These are phyloP conservation scores for Gambelia wislizenii DNA, from an alignment of 2,797 vertebrate genomes.

Conservation along the genomic window DNA sequence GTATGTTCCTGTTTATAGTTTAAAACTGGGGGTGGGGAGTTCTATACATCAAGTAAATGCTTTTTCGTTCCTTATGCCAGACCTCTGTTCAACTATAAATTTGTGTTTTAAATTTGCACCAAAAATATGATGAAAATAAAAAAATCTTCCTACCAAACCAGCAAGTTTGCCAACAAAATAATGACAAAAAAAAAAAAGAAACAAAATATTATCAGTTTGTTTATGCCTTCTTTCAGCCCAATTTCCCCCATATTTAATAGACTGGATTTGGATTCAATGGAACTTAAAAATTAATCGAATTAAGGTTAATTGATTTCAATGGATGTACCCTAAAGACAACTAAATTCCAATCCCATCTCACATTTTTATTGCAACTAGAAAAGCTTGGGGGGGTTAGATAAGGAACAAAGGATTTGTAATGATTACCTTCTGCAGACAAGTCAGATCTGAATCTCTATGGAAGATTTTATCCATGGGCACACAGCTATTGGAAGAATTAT, in stretches of 20 bases:
- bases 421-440: slow-evolving; percentile 95
- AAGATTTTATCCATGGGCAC: slow-evolving; percentile 93
- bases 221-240: slow-evolving; percentile 19
- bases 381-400: slow-evolving; percentile 16
- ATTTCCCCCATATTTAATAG: background rate
- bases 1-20: background rate
- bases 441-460: slow-evolving; percentile 91
- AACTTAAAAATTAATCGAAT: background rate
- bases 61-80: background rate
- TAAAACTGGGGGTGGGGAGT: too few relatives aligned
- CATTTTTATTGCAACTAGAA: background rate
- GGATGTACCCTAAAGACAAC: background rate
- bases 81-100: too few relatives aligned
- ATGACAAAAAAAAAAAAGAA: background rate
- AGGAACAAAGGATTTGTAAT: slow-evolving; percentile 33
- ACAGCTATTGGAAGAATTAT: slow-evolving; percentile 80
- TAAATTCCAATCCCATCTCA: background rate
- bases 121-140: background rate
- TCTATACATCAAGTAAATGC: too few relatives aligned
- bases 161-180: slow-evolving; percentile 12
- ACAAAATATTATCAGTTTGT: background rate
- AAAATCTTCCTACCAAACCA: slow-evolving; percentile 5
- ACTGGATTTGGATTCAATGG: background rate
- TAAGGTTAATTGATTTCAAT: background rate
- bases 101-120: too few relatives aligned